Conservation (phyloP, 2,797 vertebrate species). For the Myotis vivesi region DNA sequence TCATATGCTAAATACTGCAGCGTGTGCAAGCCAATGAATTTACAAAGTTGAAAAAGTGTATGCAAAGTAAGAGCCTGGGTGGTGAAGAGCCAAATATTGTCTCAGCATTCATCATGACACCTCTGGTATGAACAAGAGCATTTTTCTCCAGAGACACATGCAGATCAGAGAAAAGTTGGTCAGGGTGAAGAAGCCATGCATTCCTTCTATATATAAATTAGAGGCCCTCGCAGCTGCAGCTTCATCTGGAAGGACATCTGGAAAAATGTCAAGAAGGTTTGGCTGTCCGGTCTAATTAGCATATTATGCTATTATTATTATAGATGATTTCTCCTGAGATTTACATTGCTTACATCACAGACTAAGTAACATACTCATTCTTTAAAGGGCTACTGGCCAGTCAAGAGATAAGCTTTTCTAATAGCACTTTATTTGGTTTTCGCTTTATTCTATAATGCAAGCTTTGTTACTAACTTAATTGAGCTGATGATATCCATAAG, state of each 20-base stretch:
- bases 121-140: slow-evolving; percentile 55
- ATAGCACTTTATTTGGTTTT: background rate
- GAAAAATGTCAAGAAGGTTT: too few relatives aligned
- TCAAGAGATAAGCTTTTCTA: slow-evolving; percentile 52
- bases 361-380: slow-evolving; percentile 52
- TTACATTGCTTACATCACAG: slow-evolving; percentile 45
- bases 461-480: background rate
- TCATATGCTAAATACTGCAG: slow-evolving; percentile 38
- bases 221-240: too few relatives aligned
- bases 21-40: slow-evolving; percentile 49
- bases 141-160: slow-evolving; percentile 59
- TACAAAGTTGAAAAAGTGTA: slow-evolving; percentile 50
- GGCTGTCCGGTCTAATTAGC: too few relatives aligned
- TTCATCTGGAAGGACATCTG: too few relatives aligned
- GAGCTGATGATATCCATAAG: slow-evolving; percentile 41
- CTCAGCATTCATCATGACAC: slow-evolving; percentile 66
- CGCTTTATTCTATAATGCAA: background rate
- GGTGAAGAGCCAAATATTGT: slow-evolving; percentile 52
- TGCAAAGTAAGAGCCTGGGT: slow-evolving; percentile 43
- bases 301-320: too few relatives aligned
- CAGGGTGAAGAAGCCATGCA: slow-evolving; percentile 39
- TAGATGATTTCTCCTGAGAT: slow-evolving; percentile 31
- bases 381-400: background rate
- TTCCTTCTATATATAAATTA: background rate
- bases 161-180: slow-evolving; percentile 62